Evolutionary conservation across 2,113 vertebrate genomes (phyloP), one percentile per base, ranked within the genome.

Genomic region (Rhinolophus sinicus): DNA sequence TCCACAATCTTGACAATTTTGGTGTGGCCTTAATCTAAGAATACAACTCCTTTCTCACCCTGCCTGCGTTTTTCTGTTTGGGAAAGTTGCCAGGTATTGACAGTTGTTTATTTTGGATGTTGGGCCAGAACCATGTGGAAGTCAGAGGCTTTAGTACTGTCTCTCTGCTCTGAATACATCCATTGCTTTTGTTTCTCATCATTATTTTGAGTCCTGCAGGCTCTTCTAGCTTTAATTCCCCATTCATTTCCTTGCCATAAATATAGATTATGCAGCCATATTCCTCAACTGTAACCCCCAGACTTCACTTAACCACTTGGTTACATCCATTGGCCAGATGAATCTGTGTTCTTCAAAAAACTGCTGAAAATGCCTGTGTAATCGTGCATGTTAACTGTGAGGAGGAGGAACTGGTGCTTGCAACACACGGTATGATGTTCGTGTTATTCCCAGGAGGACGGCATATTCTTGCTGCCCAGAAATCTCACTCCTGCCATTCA

Each of bases 401-500:
- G 70, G 60, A 77, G n/a, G 2, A 33, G 22, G 64, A 30, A 3
- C 0, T 2, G 10, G 44, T 15, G n/a, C 64, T 86, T 4, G 44
- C 26, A 4, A 10, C 54, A 22, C 80, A 76, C 28, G 14, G 21
- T 4, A 1, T 50, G 52, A 70, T 82, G 80, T 76, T 88, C 83
- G 65, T 58, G 60, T 19, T 77, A 28, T 52, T 96, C 86, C 92
- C 82, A 28, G 88, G 58, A 58, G 78, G 12, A 2, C 0, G 11
- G 38, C 19, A 12, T 12, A 88, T 75, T 60, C 91, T 92, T 50
- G 52, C 47, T 77, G 40, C 81, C 84, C 44, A 84, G 84, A 69
- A 78, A 84, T 72, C 35, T 92, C 84, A 91, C 82, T 93, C 50
- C 85, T 62, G 83, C 47, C n/a, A 6, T 87, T 70, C 60, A 95